Evolutionary conservation across 2,888 invertebrate species (phyloP).

Genomic region (Myopa testacea): DNA sequence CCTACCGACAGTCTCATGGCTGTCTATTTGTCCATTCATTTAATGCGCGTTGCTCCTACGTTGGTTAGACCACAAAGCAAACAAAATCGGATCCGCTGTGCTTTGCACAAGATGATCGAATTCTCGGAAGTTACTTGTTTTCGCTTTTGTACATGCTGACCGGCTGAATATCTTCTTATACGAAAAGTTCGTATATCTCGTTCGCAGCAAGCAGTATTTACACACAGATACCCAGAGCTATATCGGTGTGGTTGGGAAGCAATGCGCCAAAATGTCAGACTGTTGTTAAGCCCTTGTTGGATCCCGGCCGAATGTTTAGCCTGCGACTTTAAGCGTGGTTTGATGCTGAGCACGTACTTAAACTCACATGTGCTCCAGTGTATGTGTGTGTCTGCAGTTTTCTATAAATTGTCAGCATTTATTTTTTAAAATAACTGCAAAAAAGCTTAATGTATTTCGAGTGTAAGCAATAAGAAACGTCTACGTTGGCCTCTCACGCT

Average conservation of each 20-base stretch:
- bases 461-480: conserved; percentile 39
- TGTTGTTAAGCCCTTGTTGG: background rate
- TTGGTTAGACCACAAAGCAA: conserved; percentile 10
- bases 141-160: conserved; percentile 48
- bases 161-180: conserved; percentile 47
- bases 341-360: conserved; percentile 20
- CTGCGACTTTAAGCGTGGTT: background rate
- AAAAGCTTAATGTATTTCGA: conserved; percentile 42
- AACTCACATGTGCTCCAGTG: conserved; percentile 9
- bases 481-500: background rate
- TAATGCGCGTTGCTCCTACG: background rate
- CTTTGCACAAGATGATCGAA: conserved; percentile 57
- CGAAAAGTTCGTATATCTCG: conserved; percentile 42
- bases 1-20: background rate
- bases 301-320: background rate
- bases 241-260: background rate
- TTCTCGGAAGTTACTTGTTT: conserved; percentile 56
- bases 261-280: background rate
- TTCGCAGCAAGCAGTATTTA: background rate
- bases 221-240: background rate
- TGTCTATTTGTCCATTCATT: conserved; percentile 33
- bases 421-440: conserved; percentile 43
- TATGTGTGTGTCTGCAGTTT: conserved; percentile 33
- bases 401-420: conserved; percentile 47
- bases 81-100: conserved; percentile 49